A percentile compares a stretch with the other conserved stretches of the same genome.
Evolutionary conservation across 1,140 invertebrate genomes (phyloP).

Genomic region (Mya arenaria): DNA sequence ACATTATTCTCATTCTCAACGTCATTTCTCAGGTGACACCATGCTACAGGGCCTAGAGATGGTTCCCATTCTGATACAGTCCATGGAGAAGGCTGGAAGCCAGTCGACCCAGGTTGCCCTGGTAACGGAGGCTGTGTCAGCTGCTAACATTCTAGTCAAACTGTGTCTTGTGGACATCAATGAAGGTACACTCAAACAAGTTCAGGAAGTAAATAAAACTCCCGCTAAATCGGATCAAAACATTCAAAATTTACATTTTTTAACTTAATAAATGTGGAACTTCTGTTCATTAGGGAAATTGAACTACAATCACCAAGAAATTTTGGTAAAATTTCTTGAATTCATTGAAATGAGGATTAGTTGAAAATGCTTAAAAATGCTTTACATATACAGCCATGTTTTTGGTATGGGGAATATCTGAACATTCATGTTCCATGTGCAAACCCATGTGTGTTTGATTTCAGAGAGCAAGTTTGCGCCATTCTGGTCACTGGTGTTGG

Average conservation of each 20-base stretch:
- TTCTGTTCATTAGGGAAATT: background rate
- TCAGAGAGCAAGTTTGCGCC: conserved; percentile 83
- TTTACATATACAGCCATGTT: too few relatives aligned
- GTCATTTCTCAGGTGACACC: conserved; percentile 82
- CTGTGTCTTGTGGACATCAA: conserved; percentile 83
- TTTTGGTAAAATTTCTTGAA: background rate
- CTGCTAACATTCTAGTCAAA: conserved; percentile 88
- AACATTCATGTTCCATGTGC: background rate
- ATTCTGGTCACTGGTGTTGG: conserved; percentile 87
- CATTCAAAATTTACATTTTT: background rate
- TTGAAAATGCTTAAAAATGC: background rate
- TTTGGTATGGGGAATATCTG: background rate
- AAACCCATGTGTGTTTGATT: conserved; percentile 52
- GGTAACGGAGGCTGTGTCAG: conserved; percentile 90
- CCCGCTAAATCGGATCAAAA: background rate
- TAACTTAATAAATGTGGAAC: background rate
- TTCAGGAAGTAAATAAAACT: background rate
- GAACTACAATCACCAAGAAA: background rate
- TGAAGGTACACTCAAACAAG: conserved; percentile 66
- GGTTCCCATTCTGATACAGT: conserved; percentile 85
- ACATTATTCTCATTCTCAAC: too few relatives aligned
- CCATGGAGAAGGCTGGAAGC: conserved; percentile 87
- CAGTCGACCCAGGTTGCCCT: conserved; percentile 85
- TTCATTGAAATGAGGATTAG: background rate
- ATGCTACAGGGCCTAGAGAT: conserved; percentile 82